phyloP scores from a whole-genome alignment of 2,888 invertebrate species.

The Trichogramma dendrolimi region DNA sequence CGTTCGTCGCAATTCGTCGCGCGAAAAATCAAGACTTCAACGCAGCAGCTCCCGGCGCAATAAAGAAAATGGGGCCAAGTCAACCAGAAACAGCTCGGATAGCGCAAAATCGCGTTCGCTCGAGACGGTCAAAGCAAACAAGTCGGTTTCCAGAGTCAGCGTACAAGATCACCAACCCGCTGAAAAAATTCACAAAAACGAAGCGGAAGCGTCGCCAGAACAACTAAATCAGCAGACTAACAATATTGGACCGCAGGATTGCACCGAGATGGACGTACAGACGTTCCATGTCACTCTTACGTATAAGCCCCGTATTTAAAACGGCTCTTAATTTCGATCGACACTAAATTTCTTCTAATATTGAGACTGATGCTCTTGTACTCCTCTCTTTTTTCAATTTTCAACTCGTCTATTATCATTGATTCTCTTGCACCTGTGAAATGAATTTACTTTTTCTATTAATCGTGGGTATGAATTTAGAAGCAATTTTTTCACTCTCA shows the following conservation, averaged over 20 bases:
- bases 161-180: conserved; percentile 36
- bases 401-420: no score
- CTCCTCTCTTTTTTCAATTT: no score
- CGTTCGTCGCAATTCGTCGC: conserved; percentile 52
- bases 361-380: no score
- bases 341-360: no score
- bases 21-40: conserved; percentile 54
- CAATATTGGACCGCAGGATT: conserved; percentile 49
- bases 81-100: conserved; percentile 33
- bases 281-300: conserved; percentile 55
- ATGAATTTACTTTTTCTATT: no score
- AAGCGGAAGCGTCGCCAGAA: conserved; percentile 38
- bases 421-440: no score
- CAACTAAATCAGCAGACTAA: conserved; percentile 31
- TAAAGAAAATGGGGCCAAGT: conserved; percentile 54
- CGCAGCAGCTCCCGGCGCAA: conserved; percentile 56
- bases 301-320: conserved; percentile 55
- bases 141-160: conserved; percentile 33
- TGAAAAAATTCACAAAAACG: conserved; percentile 42
- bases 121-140: conserved; percentile 42
- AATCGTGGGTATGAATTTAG: no score
- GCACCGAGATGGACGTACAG: conserved; percentile 55
- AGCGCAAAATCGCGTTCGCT: conserved; percentile 43
- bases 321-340: no score
- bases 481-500: no score